phyloP scores from a whole-genome alignment of 2,888 invertebrate genomes.

The Mechanitis messenoides region DNA sequence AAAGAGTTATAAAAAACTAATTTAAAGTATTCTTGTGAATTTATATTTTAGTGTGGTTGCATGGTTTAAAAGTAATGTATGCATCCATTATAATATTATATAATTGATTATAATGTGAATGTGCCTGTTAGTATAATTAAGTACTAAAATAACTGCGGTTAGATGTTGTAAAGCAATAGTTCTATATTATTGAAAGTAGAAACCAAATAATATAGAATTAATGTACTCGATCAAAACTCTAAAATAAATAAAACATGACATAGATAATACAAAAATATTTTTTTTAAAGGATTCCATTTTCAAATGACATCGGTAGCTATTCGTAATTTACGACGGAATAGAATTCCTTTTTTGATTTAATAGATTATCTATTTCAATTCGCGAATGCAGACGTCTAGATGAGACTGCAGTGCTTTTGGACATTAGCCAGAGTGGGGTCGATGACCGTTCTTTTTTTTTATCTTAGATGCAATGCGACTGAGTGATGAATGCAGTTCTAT shows the following conservation, averaged over 20 bases:
- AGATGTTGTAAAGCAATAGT: background rate
- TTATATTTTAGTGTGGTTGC: background rate
- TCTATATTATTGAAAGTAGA: background rate
- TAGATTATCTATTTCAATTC: constrained; percentile 8
- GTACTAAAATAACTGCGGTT: background rate
- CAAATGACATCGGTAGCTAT: no score
- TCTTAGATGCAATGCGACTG: constrained; percentile 17
- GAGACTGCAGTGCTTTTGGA: constrained; percentile 31
- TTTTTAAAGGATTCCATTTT: no score
- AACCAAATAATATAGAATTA: background rate
- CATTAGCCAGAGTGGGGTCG: constrained; percentile 28
- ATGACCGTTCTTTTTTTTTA: constrained; percentile 30
- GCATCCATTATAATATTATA: background rate
- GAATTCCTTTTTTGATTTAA: no score
- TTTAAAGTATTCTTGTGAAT: background rate
- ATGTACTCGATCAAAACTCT: no score
- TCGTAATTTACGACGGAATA: no score
- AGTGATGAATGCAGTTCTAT: background rate
- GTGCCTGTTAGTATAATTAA: no score
- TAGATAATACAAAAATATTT: no score
- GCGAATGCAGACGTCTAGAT: constrained; percentile 22
- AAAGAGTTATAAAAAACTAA: background rate
- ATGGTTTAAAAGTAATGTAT: background rate
- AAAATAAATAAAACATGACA: no score
- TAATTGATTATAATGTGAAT: background rate